Evolutionary conservation across 2,113 vertebrate genomes (phyloP).

Genomic region (Tachysurus fulvidraco): DNA sequence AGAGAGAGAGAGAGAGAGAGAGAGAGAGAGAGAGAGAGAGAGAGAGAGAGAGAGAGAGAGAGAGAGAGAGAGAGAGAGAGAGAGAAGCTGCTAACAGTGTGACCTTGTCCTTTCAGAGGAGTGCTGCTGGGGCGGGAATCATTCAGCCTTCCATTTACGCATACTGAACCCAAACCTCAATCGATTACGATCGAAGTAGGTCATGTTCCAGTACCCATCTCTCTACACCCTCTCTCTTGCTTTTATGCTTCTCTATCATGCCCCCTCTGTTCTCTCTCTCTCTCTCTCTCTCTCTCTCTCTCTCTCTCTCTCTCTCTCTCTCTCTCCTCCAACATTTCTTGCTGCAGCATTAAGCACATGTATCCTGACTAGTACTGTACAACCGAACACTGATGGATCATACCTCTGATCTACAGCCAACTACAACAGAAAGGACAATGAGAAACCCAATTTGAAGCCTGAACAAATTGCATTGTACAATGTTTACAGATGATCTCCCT

Average conservation of each 20-base stretch:
- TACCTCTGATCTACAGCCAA: background rate
- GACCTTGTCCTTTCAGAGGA: constrained; percentile 49
- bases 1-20: background rate
- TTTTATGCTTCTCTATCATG: background rate
- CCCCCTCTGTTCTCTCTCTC: background rate
- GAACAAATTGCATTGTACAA: constrained; percentile 9
- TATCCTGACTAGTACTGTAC: constrained; percentile 25
- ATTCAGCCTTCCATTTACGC: constrained; percentile 40
- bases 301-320: background rate
- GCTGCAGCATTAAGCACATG: constrained; percentile 7
- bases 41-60: background rate
- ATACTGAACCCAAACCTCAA: constrained; percentile 52
- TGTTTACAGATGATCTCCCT: constrained; percentile 30
- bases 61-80: background rate
- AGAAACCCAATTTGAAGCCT: constrained; percentile 5
- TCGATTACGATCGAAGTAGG: constrained; percentile 55
- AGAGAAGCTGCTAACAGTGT: constrained; percentile 28
- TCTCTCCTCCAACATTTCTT: background rate
- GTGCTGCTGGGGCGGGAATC: constrained; percentile 39
- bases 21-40: background rate
- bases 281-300: background rate
- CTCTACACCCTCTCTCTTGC: constrained; percentile 13
- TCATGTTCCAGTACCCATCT: constrained; percentile 46
- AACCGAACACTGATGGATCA: background rate
- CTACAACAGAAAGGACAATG: background rate